phyloP scores from a whole-genome alignment of 1,140 invertebrate species.

The Leptoteleia sp. region DNA sequence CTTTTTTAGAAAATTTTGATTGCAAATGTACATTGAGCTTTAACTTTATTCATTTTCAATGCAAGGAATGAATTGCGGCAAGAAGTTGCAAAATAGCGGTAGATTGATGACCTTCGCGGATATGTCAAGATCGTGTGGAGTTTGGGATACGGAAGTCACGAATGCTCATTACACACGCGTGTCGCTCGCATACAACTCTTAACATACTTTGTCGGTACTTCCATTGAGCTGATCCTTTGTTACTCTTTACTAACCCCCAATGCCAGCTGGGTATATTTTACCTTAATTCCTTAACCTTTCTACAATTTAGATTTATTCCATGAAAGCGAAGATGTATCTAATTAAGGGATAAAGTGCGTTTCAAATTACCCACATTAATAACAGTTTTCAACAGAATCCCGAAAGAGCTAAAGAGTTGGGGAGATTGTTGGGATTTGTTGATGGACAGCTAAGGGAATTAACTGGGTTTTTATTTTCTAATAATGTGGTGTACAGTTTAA shows the following conservation, averaged over 20 bases:
- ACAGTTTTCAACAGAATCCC: slow-evolving; percentile 22
- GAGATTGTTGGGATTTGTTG: not conserved
- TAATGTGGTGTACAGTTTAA: too few species aligned
- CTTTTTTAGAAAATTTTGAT: too few species aligned
- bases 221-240: slow-evolving; percentile 52
- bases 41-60: slow-evolving; percentile 6
- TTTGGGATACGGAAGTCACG: slow-evolving; percentile 34
- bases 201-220: slow-evolving; percentile 69
- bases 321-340: slow-evolving; percentile 36
- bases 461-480: too few species aligned
- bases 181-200: slow-evolving; percentile 62
- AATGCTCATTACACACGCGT: slow-evolving; percentile 62
- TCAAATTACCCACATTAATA: slow-evolving; percentile 25
- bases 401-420: too few species aligned
- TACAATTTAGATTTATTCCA: slow-evolving; percentile 42
- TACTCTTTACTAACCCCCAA: slow-evolving; percentile 62
- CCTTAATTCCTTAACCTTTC: slow-evolving; percentile 45
- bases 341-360: slow-evolving; percentile 34
- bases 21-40: too few species aligned
- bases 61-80: slow-evolving; percentile 9
- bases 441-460: not conserved
- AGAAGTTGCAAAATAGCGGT: slow-evolving; percentile 38
- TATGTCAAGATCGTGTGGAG: slow-evolving; percentile 38
- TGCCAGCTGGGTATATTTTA: slow-evolving; percentile 39
- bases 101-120: slow-evolving; percentile 32